These are phyloP conservation scores for Stegodyphus dumicola DNA, from an alignment of 1,140 invertebrate species.

Conservation along the genomic window DNA sequence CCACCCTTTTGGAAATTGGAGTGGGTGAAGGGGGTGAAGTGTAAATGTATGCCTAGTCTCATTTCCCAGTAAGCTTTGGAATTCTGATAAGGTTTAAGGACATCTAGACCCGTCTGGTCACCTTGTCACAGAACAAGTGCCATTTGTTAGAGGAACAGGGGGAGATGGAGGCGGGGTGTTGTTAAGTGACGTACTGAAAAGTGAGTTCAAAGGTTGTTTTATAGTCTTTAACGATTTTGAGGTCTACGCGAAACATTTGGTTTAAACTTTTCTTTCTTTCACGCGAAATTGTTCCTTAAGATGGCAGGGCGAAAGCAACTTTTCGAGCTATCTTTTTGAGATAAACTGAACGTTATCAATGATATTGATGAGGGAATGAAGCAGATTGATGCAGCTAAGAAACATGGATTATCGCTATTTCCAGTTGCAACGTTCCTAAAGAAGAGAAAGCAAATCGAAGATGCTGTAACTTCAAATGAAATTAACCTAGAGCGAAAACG, in stretches of 20 bases:
- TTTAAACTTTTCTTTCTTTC: no score
- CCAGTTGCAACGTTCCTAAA: neutral
- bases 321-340: constrained; percentile 6
- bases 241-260: no score
- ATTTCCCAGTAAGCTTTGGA: constrained; percentile 1
- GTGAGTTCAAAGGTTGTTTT: constrained; percentile 2
- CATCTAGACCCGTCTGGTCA: no score
- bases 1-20: neutral
- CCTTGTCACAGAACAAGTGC: no score
- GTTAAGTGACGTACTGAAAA: constrained; percentile 2
- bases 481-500: neutral
- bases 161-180: neutral
- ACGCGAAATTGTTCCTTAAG: neutral
- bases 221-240: neutral
- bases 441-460: neutral
- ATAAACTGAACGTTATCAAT: constrained; percentile 12
- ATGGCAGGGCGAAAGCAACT: neutral
- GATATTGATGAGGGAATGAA: constrained; percentile 5
- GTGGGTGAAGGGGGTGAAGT: neutral
- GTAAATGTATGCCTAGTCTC: constrained; percentile 2
- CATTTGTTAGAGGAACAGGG: neutral
- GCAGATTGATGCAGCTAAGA: neutral
- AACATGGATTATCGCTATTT: neutral
- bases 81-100: neutral
- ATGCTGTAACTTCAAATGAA: constrained; percentile 13